Evolutionary conservation across 2,797 vertebrate species (phyloP).

Genomic region (Diplodus sargus): DNA sequence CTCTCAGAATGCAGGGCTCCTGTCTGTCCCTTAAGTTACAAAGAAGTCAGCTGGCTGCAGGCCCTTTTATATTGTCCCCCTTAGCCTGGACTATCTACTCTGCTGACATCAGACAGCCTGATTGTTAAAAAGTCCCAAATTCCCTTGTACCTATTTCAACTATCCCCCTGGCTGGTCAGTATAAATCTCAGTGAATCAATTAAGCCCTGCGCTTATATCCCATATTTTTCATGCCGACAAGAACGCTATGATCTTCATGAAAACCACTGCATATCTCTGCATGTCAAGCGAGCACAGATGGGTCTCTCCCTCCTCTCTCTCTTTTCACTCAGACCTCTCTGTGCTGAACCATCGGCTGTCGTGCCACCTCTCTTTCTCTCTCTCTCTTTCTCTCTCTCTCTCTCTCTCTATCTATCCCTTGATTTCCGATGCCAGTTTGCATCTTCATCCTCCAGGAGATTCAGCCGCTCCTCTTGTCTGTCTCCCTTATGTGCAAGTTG

Average conservation of each 20-base stretch:
- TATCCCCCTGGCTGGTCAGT: too few relatives aligned
- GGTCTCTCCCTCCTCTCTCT: neutral
- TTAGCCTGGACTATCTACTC: neutral
- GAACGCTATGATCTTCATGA: neutral
- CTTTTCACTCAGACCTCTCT: neutral
- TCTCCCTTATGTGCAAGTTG: neutral
- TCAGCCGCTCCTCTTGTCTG: neutral
- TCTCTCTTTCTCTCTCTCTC: too few relatives aligned
- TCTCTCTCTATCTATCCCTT: too few relatives aligned
- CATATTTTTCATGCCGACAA: neutral
- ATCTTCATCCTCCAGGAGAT: neutral
- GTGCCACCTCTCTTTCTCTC: neutral
- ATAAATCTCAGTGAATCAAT: neutral
- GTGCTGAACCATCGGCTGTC: neutral
- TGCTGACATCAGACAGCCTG: neutral
- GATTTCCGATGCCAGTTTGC: neutral
- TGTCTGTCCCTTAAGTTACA: too few relatives aligned
- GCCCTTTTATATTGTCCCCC: neutral
- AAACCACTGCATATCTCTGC: neutral
- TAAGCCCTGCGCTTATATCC: too few relatives aligned
- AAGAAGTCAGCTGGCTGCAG: neutral
- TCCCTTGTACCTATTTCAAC: neutral
- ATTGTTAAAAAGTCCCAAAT: too few relatives aligned
- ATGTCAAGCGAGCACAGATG: neutral
- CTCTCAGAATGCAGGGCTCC: too few relatives aligned